These are phyloP conservation scores for Venustaconcha ellipsiformis DNA, from an alignment of 1,140 invertebrate species.

Conservation along the genomic window DNA sequence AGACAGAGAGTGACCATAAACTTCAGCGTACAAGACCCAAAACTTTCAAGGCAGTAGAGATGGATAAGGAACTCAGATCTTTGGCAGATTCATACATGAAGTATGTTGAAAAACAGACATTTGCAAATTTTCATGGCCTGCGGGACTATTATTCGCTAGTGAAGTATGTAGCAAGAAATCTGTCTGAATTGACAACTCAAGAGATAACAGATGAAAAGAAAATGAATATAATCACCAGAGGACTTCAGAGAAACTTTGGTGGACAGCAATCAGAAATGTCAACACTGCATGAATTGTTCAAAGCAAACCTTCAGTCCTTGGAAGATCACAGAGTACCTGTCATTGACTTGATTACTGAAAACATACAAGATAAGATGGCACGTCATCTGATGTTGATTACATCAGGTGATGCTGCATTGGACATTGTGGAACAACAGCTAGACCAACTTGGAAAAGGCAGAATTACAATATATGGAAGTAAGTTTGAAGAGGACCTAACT, in stretches of 20 bases:
- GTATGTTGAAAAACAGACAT: conserved; percentile 34
- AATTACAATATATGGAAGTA: conserved; percentile 49
- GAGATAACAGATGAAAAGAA: not conserved
- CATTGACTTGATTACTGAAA: conserved; percentile 38
- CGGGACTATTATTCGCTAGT: conserved; percentile 57
- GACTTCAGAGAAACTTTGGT: conserved; percentile 52
- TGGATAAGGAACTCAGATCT: conserved; percentile 4
- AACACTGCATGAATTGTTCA: conserved; percentile 26
- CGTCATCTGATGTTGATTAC: conserved; percentile 48
- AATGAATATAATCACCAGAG: conserved; percentile 17
- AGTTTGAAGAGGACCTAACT: conserved; percentile 50
- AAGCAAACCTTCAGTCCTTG: conserved; percentile 1
- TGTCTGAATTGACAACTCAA: not conserved
- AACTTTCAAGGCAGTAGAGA: too few relatives aligned
- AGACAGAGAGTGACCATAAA: too few relatives aligned
- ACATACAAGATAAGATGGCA: conserved; percentile 33
- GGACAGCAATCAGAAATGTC: conserved; percentile 36
- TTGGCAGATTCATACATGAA: conserved; percentile 41
- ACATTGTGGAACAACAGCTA: conserved; percentile 34
- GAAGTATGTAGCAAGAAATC: conserved; percentile 45
- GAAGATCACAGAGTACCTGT: conserved; percentile 4
- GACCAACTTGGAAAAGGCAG: conserved; percentile 23
- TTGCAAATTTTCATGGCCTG: conserved; percentile 54
- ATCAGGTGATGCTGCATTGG: conserved; percentile 41
- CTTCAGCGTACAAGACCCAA: too few relatives aligned